Percentiles rank a stretch among this genome's conserved stretches.
Conservation (phyloP, 64 coral and sea anemone species). For the Astreopora myriophthalma region DNA sequence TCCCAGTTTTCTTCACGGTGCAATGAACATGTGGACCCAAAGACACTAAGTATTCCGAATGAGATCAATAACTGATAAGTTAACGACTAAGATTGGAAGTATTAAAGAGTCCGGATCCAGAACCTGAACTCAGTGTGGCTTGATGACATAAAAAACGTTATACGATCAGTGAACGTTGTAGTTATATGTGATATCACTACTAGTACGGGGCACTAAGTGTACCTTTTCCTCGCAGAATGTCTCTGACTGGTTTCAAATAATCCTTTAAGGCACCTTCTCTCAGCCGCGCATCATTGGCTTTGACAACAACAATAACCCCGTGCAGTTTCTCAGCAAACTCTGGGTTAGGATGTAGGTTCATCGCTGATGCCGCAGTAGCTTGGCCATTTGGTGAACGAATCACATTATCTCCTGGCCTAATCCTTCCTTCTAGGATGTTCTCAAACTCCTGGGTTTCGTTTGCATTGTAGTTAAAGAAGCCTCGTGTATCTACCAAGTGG, state of each 20-base stretch:
- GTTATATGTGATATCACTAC: too few relatives aligned
- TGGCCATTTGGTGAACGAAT: background rate
- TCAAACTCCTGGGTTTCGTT: constrained; percentile 47
- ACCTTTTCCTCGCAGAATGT: constrained; percentile 52
- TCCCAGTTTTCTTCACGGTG: too few relatives aligned
- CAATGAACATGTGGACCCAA: too few relatives aligned
- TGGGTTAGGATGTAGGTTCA: background rate
- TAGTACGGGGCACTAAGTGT: too few relatives aligned
- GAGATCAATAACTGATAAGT: too few relatives aligned
- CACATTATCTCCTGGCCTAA: constrained; percentile 53
- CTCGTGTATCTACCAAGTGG: constrained; percentile 57
- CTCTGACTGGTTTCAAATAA: constrained; percentile 51
- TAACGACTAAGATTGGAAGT: too few relatives aligned
- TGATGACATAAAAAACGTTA: too few relatives aligned
- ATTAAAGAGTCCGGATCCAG: too few relatives aligned
- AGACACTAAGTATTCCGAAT: too few relatives aligned
- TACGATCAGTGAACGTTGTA: too few relatives aligned
- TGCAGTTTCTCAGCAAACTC: constrained; percentile 10
- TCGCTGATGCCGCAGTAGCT: background rate
- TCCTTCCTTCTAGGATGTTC: constrained; percentile 48
- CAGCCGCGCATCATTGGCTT: constrained; percentile 56
- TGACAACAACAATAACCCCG: constrained; percentile 60
- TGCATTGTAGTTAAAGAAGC: constrained; percentile 63
- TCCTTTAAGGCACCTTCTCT: constrained; percentile 18
- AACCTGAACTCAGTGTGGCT: too few relatives aligned